These are phyloP conservation scores for Drosophila leontia DNA, from an alignment of 1,140 invertebrate genomes.

Conservation along the genomic window DNA sequence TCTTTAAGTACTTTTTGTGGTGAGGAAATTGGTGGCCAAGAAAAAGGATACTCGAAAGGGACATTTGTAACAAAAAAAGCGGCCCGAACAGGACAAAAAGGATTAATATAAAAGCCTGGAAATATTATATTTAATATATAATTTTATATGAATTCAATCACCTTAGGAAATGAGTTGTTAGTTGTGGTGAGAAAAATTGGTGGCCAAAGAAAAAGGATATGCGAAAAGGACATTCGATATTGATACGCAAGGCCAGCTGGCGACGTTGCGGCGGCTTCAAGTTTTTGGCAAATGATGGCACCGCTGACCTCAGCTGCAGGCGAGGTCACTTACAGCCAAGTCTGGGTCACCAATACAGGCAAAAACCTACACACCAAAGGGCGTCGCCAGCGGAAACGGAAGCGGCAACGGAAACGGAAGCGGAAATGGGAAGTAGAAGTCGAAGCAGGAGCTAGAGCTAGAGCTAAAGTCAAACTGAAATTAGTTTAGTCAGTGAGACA, in stretches of 20 bases:
- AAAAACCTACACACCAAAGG: neutral
- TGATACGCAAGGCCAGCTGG: slow-evolving; percentile 51
- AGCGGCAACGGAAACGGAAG: slow-evolving; percentile 12
- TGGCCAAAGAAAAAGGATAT: too few relatives aligned
- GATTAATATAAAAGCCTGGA: too few relatives aligned
- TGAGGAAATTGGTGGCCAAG: too few relatives aligned
- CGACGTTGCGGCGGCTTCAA: slow-evolving; percentile 44
- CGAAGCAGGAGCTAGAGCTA: neutral
- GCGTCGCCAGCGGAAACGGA: slow-evolving; percentile 42
- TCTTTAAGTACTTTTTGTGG: too few relatives aligned
- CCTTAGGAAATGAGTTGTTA: too few relatives aligned
- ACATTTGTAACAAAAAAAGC: too few relatives aligned
- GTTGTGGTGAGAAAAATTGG: too few relatives aligned
- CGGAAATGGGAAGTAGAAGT: slow-evolving; percentile 19
- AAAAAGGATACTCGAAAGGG: too few relatives aligned
- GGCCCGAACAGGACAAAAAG: too few relatives aligned
- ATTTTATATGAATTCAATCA: too few relatives aligned
- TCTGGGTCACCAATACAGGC: slow-evolving; percentile 27
- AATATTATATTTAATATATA: too few relatives aligned
- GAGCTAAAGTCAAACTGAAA: slow-evolving; percentile 37
- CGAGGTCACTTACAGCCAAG: slow-evolving; percentile 10
- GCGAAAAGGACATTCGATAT: slow-evolving; percentile 25
- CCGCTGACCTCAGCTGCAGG: slow-evolving; percentile 45
- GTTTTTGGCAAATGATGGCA: slow-evolving; percentile 66
- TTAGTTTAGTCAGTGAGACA: slow-evolving; percentile 45